Base-by-base conservation (phyloP, 2,888 invertebrate species). In the Tiphia femorata region DNA sequence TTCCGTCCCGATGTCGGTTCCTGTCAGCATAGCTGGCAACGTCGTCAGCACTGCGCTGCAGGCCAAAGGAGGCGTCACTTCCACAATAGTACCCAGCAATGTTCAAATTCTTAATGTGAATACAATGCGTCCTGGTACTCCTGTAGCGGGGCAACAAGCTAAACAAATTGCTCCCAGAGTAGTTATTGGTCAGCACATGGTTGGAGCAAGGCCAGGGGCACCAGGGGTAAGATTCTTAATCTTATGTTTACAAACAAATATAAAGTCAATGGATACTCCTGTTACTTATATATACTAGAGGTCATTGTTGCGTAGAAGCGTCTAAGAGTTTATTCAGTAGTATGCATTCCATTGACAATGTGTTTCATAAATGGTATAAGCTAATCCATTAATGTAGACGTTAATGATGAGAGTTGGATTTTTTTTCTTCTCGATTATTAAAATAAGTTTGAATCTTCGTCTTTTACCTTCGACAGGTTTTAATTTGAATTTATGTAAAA, bases 171-270 rank as follows among this genome's bases (percentile, higher is more conserved):
- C 93, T 58, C 91, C 93, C 48, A 88, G 95, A 78, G 93, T 96
- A 74, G 92, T 95, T 73, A 91, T 95, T 73, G 92, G 92, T 74
- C 93, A 91, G 75, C 93, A 94, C 84, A 90, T 95, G 86, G 91
- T 93, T 69, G 92, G 92, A 72, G 87, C 92, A 43, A 87, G 95
- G 81, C 91, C 93, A 47, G 92, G 93, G 71, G 90, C 91, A 83
- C 93, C 94, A 72, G 91, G 90, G 84, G 92, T 92, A 88, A 89
- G 88, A 67, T 66, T 20, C n/a, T 68, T 64, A 70, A 74, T 70
- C 75, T 72, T 57, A 27, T 43, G 42, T 7, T 30, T 53, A 44
- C 19, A 51, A 49, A 49, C 57, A 30, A 47, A 38, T 17, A 29
- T n/a, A 3, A 35, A n/a, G n/a, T n/a, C n/a, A n/a, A n/a, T n/a